Evolutionary conservation across 2,797 vertebrate species (phyloP).

Genomic region (Enteromius unitaeniatus): DNA sequence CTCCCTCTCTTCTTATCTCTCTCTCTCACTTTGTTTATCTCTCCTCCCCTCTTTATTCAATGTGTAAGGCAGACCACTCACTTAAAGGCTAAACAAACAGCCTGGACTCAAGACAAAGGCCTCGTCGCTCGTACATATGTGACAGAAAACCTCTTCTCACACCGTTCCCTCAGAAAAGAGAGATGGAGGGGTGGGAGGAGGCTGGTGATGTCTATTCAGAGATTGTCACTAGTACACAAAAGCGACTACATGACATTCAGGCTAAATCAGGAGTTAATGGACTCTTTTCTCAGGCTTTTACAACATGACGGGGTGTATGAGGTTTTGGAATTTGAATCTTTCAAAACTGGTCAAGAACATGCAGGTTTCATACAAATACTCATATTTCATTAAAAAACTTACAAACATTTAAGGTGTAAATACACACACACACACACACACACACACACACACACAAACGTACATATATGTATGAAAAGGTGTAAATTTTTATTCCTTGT

Average conservation of each 20-base stretch:
- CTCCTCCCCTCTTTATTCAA: slow-evolving; percentile 54
- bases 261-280: slow-evolving; percentile 84
- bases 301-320: slow-evolving; percentile 77
- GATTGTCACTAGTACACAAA: slow-evolving; percentile 80
- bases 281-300: slow-evolving; percentile 76
- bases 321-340: slow-evolving; percentile 25
- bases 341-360: neutral
- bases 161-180: slow-evolving; percentile 29
- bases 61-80: slow-evolving; percentile 69
- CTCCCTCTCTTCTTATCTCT: slow-evolving; percentile 7
- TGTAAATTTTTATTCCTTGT: too few species aligned
- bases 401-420: neutral
- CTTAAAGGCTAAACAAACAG: slow-evolving; percentile 79
- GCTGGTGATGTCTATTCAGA: slow-evolving; percentile 76
- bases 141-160: slow-evolving; percentile 72
- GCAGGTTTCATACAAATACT: neutral
- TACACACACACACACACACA: neutral
- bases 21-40: slow-evolving; percentile 7
- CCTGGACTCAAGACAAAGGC: slow-evolving; percentile 74
- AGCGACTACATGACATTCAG: slow-evolving; percentile 75
- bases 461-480: neutral
- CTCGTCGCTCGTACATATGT: slow-evolving; percentile 74
- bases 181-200: slow-evolving; percentile 59
- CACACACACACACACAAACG: neutral
- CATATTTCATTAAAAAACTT: neutral